phyloP scores from a whole-genome alignment of 1,140 invertebrate genomes.

The Caerostris extrusa region DNA sequence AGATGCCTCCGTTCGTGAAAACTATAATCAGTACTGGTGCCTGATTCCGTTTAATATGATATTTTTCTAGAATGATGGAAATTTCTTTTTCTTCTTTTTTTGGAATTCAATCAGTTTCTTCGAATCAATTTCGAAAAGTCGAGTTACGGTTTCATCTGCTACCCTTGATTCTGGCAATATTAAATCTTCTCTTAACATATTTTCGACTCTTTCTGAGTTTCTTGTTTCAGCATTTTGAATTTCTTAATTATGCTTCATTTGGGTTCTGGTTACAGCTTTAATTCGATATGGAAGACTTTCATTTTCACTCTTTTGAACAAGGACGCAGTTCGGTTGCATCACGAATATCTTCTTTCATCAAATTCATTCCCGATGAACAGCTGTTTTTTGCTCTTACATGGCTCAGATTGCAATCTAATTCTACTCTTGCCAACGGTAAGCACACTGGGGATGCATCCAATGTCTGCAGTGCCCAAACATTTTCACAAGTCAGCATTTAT shows the following conservation, averaged over 20 bases:
- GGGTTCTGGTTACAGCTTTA: neutral
- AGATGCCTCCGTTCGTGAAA: neutral
- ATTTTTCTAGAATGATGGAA: neutral
- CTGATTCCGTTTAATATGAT: neutral
- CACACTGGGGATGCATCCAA: neutral
- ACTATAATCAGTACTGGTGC: neutral
- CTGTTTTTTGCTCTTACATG: neutral
- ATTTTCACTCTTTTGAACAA: neutral
- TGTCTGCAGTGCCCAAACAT: neutral
- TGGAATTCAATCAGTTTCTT: neutral
- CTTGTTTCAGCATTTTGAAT: no score
- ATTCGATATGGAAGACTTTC: neutral
- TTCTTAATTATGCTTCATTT: neutral
- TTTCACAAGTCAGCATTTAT: neutral
- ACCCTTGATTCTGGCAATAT: neutral
- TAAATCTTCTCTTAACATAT: neutral
- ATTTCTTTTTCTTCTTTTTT: neutral
- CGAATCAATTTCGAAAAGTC: neutral
- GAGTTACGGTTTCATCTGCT: neutral
- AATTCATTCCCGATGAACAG: neutral
- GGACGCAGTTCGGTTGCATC: neutral
- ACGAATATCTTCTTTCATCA: constrained; percentile 9
- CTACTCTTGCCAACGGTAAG: neutral
- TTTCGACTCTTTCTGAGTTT: neutral
- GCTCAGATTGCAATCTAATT: neutral